Base-by-base conservation (phyloP, 1,140 invertebrate species). In the Episyrphus balteatus region DNA sequence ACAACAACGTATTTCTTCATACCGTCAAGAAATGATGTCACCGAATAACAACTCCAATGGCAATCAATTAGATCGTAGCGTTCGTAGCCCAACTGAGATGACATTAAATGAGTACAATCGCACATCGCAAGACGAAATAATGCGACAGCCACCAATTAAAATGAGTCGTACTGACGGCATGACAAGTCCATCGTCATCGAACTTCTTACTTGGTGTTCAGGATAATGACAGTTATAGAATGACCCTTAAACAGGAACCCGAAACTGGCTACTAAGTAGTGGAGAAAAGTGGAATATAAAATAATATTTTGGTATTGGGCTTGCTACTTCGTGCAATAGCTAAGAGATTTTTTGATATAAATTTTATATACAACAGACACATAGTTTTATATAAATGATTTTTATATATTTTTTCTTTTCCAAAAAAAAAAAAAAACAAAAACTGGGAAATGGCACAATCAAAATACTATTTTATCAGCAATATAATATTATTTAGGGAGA, bases 201-300 rank as follows among this genome's bases (percentile, higher is more conserved):
- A 44, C 18, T 21, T 36, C 8, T 17, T 45, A 9, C 2, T 41
- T 18, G 19, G 40, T 18, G 11, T 7, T 10, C 26, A 1, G 17
- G 36, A 39, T 51, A 41, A 42, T 56, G 61, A 66, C 33, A 51
- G 58, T 18, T 63, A 61, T 57, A 59, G 62, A 30, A 60, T 67
- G 57, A 60, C 60, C 43, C 45, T 67, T 26, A 68, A 68, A 50
- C 62, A 68, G 55, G 65, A 68, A 49, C 64, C 64, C 32, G 65
- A 68, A 56, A 59, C 61, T 44, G 63, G 63, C 26, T 66, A 66
- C 51, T 66, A 50, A 50, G 3, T 26, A 26, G 8, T 26, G 21
- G 21, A 5, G 21, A 14, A 37, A 5, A 37, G 6, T 37, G 36
- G 11, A 26, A 26, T 26, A 5, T 26, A 5, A n/a, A n/a, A n/a